These are phyloP conservation scores for Chrysotoxum bicinctum DNA, from an alignment of 2,888 invertebrate genomes.

Conservation along the genomic window DNA sequence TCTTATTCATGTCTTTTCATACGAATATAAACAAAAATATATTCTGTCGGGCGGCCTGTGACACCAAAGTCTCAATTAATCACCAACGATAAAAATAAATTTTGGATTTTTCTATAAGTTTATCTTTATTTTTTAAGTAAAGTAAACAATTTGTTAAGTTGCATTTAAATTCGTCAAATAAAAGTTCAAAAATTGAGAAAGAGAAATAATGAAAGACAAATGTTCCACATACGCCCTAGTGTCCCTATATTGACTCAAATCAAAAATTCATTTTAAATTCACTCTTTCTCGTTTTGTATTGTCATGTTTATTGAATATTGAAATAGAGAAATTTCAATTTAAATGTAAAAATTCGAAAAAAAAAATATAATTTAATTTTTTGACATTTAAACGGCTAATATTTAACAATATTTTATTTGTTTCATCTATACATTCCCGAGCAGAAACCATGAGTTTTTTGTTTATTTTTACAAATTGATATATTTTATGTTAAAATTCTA, in stretches of 20 bases:
- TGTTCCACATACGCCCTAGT: slow-evolving; percentile 6
- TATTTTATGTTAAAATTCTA: neutral
- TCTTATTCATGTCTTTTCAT: neutral
- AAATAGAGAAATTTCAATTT: too few relatives aligned
- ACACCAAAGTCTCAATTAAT: neutral
- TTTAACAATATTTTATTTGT: neutral
- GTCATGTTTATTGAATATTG: too few relatives aligned
- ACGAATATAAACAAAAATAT: neutral
- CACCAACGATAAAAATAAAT: neutral
- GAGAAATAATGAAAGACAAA: neutral
- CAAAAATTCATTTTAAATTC: neutral
- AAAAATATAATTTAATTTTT: too few relatives aligned
- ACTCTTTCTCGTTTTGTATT: neutral
- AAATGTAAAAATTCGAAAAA: too few relatives aligned
- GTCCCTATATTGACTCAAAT: neutral
- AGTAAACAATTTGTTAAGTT: too few relatives aligned
- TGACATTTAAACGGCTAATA: too few relatives aligned
- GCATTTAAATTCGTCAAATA: too few relatives aligned
- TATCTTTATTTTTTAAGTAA: too few relatives aligned
- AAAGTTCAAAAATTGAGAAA: neutral
- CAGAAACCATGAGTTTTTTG: neutral
- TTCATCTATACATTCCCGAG: neutral
- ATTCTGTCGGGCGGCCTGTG: neutral
- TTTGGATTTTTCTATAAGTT: too few relatives aligned
- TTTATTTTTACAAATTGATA: neutral